phyloP scores from a whole-genome alignment of 2,888 invertebrate genomes.

The Nemoura dubitans region DNA sequence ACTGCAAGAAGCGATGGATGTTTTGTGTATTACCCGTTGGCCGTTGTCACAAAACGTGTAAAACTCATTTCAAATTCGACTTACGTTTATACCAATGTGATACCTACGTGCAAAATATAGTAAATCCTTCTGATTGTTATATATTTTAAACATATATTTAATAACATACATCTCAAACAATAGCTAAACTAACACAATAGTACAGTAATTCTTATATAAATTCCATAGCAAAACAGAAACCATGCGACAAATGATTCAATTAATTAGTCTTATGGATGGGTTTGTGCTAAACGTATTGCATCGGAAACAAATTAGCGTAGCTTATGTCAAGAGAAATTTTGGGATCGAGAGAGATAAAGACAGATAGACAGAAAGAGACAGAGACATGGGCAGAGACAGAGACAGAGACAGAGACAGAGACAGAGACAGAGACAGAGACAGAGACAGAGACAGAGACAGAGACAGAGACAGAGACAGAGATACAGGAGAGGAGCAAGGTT shows the following conservation, averaged over 20 bases:
- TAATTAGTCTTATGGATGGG: not conserved
- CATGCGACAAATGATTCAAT: not conserved
- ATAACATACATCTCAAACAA: not conserved
- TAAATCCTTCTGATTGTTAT: too few species aligned
- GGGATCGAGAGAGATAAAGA: too few species aligned
- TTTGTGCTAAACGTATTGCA: slow-evolving; percentile 36
- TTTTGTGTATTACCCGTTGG: not conserved
- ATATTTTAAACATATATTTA: not conserved
- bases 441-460: too few species aligned
- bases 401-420: too few species aligned
- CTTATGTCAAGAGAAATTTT: not conserved
- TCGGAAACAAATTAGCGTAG: slow-evolving; percentile 47
- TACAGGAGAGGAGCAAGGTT: not conserved
- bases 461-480: too few species aligned
- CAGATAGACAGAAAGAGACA: too few species aligned
- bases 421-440: too few species aligned
- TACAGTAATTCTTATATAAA: not conserved
- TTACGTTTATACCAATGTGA: not conserved
- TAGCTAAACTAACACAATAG: not conserved
- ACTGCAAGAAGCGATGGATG: slow-evolving; percentile 31
- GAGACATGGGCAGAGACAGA: too few species aligned
- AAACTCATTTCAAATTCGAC: not conserved
- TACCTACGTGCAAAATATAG: too few species aligned
- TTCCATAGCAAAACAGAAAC: not conserved
- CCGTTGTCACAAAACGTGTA: slow-evolving; percentile 16